phyloP scores from a whole-genome alignment of 2,113 vertebrate species.

The Patagioenas fasciata region DNA sequence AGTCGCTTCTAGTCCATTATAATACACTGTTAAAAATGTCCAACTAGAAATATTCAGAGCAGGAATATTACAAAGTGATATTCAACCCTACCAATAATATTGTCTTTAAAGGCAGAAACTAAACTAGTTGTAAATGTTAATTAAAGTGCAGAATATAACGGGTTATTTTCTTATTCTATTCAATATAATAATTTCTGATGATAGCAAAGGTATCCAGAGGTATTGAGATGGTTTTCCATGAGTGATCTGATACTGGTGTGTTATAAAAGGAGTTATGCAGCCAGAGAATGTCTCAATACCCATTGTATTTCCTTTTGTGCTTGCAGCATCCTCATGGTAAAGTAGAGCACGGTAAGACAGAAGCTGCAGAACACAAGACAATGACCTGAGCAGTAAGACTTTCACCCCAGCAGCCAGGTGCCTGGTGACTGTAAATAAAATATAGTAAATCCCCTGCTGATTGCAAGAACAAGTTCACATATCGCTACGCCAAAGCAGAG shows the following conservation, averaged over 20 bases:
- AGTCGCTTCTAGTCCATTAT: not conserved
- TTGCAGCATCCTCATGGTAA: not conserved
- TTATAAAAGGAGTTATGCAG: not conserved
- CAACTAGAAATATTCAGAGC: not conserved
- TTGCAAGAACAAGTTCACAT: not conserved
- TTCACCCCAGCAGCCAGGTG: not conserved
- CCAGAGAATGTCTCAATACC: not conserved
- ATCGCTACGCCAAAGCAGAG: not conserved
- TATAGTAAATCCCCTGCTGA: not conserved
- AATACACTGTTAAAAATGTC: not conserved
- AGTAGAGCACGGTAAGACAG: not conserved
- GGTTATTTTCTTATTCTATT: not conserved
- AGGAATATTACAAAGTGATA: not conserved
- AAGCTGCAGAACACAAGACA: conserved; percentile 2
- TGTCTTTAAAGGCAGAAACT: not conserved
- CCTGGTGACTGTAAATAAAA: not conserved
- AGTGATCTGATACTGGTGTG: not conserved
- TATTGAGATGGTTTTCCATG: not conserved
- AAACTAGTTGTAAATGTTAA: not conserved
- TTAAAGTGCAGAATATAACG: not conserved
- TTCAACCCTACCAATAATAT: not conserved
- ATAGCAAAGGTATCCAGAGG: not conserved
- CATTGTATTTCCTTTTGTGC: not conserved
- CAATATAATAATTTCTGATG: not conserved
- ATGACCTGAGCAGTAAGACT: not conserved